Base-by-base conservation (phyloP, 2,797 vertebrate species). In the Cyprinodon diabolis region DNA sequence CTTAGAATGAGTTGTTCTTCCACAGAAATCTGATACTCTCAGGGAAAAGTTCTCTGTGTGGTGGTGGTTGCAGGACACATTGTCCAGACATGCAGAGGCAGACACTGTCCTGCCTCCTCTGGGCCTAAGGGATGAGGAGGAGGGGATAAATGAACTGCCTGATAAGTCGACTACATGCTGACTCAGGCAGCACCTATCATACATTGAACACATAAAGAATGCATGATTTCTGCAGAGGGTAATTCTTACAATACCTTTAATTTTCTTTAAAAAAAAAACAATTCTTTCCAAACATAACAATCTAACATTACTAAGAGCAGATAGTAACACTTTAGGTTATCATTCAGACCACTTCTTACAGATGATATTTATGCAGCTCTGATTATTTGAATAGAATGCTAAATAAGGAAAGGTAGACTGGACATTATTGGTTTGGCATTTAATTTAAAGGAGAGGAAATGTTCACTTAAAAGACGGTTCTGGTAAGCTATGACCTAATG, bases 51-150 rank as follows among this genome's bases (percentile, higher is more conserved):
- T 43, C 51, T 80, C 69, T 82, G 13, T 55, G 75, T 56, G 71
- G 51, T 43, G 74, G 40, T 23, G 30, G 49, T 70, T 57, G 78
- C 48, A 82, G 71, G 67, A 75, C 25, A 45, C 69, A 69, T 68
- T 76, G 82, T 48, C 70, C 82, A 19, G 84, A 90, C 92, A 86
- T 87, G 92, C 85, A 76, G 82, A 85, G 82, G 83, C 87, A 91
- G 60, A 63, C 82, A 68, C 84, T 48, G 78, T 75, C 63, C 71
- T 74, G 35, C 69, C 72, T 74, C 68, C 79, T 77, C 58, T 45
- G 37, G 55, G 78, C 65, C 57, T 43, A 23, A 63, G 78, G 67
- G 78, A 45, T 23, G 21, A 68, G 63, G 51, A 25, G 67, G 70
- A 17, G 68, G 57, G 35, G 56, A 48, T 37, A 70, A 2, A 48